A percentile compares a stretch with the other conserved stretches of the same genome.
Evolutionary conservation across 1,140 invertebrate species (phyloP).

Genomic region (Aporrectodea caliginosa): DNA sequence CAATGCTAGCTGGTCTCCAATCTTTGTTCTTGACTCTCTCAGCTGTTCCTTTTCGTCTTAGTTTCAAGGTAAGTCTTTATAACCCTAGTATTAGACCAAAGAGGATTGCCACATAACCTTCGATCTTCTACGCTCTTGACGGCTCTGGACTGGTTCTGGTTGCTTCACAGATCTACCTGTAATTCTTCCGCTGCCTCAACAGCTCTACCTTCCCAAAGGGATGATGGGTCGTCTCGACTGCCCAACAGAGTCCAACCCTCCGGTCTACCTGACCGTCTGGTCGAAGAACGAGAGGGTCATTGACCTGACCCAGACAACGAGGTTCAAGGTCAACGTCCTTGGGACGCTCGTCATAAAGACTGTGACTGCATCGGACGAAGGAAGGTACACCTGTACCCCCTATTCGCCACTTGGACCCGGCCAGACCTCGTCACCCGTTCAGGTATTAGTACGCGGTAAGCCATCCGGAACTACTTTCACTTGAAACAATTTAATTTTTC

Average conservation of each 20-base stretch:
- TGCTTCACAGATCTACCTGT: not conserved
- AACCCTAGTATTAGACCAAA: too few relatives aligned
- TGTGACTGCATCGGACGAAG: conserved; percentile 61
- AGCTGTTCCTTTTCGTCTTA: too few relatives aligned
- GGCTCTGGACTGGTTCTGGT: not conserved
- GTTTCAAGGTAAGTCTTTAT: too few relatives aligned
- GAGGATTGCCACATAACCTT: too few relatives aligned
- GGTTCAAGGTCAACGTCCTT: conserved; percentile 16
- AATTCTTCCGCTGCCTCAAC: not conserved
- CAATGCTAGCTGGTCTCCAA: too few relatives aligned
- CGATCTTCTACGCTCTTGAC: too few relatives aligned
- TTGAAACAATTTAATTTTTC: too few relatives aligned
- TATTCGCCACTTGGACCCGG: conserved; percentile 66
- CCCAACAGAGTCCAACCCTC: conserved; percentile 92
- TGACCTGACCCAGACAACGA: not conserved
- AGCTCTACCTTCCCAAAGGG: conserved; percentile 70
- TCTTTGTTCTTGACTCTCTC: too few relatives aligned
- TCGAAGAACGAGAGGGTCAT: conserved; percentile 43
- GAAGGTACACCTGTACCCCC: conserved; percentile 89
- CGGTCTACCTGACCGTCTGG: conserved; percentile 91
- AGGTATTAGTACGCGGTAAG: not conserved
- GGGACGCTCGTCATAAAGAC: conserved; percentile 46
- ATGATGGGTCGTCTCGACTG: conserved; percentile 90
- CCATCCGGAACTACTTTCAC: too few relatives aligned
- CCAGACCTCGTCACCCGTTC: not conserved